phyloP scores from a whole-genome alignment of 2,797 vertebrate genomes.

The Anolis apletophallus region DNA sequence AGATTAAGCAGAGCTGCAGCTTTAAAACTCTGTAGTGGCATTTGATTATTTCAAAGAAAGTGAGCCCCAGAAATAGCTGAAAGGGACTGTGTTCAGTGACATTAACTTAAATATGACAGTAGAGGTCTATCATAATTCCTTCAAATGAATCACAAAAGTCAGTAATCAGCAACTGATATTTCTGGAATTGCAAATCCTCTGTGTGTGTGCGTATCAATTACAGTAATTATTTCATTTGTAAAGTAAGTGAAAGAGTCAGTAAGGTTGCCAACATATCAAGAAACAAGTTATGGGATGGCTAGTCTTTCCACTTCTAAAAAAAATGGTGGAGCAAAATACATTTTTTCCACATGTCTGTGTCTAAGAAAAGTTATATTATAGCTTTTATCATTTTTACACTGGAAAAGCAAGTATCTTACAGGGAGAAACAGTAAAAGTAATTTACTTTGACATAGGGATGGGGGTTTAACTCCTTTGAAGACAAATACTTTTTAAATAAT shows the following conservation, averaged over 20 bases:
- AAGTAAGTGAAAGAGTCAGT: neutral
- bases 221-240: neutral
- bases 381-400: neutral
- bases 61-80: neutral
- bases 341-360: neutral
- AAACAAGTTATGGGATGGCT: neutral
- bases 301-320: neutral
- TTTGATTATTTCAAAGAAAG: neutral
- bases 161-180: neutral
- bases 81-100: neutral
- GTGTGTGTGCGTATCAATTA: too few relatives aligned
- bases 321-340: neutral
- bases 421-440: neutral
- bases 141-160: neutral
- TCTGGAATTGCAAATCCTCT: neutral
- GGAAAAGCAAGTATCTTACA: neutral
- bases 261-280: neutral
- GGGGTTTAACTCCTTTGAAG: neutral
- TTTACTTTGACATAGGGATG: neutral
- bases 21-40: neutral
- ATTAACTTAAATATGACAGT: neutral
- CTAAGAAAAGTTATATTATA: neutral
- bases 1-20: neutral
- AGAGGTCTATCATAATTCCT: neutral
- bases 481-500: neutral